A percentile compares a stretch with the other conserved stretches of the same genome.
Evolutionary conservation across 1,140 invertebrate genomes (phyloP).

Genomic region (Saccostrea glomerata): DNA sequence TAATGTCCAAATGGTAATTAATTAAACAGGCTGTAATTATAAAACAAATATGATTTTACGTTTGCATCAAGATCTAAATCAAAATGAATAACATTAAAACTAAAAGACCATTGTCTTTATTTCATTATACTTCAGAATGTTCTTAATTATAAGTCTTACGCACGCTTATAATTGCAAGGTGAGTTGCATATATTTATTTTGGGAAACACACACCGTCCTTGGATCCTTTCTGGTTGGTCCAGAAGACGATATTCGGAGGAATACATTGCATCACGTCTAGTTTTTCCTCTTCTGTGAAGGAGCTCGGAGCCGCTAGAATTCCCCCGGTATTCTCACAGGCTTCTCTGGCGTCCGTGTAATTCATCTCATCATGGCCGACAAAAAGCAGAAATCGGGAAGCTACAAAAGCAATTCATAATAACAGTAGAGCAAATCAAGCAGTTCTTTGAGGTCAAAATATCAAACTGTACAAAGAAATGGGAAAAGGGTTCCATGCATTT

Average conservation of each 20-base stretch:
- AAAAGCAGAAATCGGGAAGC: neutral
- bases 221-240: conserved; percentile 11
- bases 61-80: too few relatives aligned
- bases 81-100: too few relatives aligned
- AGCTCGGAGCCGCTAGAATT: neutral
- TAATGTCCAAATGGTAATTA: neutral
- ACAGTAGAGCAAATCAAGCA: too few relatives aligned
- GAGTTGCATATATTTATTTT: too few relatives aligned
- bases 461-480: too few relatives aligned
- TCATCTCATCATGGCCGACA: conserved; percentile 1
- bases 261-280: conserved; percentile 14
- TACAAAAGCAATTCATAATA: neutral
- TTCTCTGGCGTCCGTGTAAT: neutral
- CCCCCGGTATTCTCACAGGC: conserved; percentile 6
- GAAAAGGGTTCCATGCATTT: too few relatives aligned
- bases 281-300: neutral
- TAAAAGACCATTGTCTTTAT: too few relatives aligned
- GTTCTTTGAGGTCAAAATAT: too few relatives aligned
- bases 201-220: neutral
- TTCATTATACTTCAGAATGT: too few relatives aligned
- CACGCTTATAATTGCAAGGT: too few relatives aligned
- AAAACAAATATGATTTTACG: too few relatives aligned
- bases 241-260: neutral
- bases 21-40: conserved; percentile 8
- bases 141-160: too few relatives aligned